phyloP scores from a whole-genome alignment of 2,888 invertebrate species.

The Elegia similella region DNA sequence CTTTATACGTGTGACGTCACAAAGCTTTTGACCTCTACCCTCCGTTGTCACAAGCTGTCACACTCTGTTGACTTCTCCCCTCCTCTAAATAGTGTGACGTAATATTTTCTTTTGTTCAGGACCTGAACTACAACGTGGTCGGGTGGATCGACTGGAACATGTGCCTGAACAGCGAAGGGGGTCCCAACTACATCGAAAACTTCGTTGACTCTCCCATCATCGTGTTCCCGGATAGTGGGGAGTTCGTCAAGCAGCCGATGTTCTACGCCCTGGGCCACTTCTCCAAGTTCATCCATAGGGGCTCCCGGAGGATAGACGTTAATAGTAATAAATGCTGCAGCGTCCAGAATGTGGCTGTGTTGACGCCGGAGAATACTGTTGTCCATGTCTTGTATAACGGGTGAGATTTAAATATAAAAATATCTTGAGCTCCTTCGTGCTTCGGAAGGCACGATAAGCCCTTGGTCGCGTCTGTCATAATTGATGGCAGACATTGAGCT shows the following conservation, averaged over 20 bases:
- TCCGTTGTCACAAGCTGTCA: too few species aligned
- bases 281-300: slow-evolving; percentile 84
- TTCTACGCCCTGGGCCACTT: slow-evolving; percentile 92
- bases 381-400: slow-evolving; percentile 71
- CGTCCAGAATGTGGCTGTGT: neutral
- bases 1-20: too few species aligned
- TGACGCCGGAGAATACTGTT: slow-evolving; percentile 10
- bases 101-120: slow-evolving; percentile 2
- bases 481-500: too few species aligned
- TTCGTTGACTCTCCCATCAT: slow-evolving; percentile 89
- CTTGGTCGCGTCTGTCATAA: too few species aligned
- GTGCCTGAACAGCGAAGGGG: slow-evolving; percentile 85
- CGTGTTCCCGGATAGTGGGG: slow-evolving; percentile 62
- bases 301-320: slow-evolving; percentile 58
- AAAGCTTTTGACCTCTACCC: too few species aligned
- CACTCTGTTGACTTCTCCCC: too few species aligned
- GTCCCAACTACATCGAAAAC: slow-evolving; percentile 89
- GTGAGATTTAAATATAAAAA: neutral
- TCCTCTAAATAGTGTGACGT: too few species aligned
- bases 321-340: slow-evolving; percentile 13
- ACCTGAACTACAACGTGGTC: slow-evolving; percentile 82
- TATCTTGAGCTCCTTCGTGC: too few species aligned
- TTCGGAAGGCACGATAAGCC: too few species aligned
- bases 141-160: slow-evolving; percentile 96
- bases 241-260: slow-evolving; percentile 94